Base-by-base conservation (phyloP, 2,888 invertebrate species). In the Nymphalis c-album region DNA sequence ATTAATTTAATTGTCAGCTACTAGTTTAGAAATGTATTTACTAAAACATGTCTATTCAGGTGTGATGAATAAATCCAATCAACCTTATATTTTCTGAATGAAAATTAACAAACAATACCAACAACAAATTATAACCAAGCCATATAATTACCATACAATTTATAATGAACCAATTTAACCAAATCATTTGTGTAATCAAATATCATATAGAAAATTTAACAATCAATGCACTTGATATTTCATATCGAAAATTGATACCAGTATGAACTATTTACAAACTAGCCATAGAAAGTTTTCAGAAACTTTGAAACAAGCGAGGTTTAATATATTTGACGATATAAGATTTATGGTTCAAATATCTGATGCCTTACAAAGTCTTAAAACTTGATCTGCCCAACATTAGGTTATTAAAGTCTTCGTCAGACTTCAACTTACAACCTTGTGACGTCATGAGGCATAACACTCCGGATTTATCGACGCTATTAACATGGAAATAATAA, bases 401-500 rank as follows among this genome's bases (percentile, higher is more conserved):
- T 68, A 55, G 62, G 70, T 64, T 70, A 70, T 70, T 68, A 70
- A 70, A 70, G 59, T 70, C 60, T 64, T 64, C 60, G 60, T 70
- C 60, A 60, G 20, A 53, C 57, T 57, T 57, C 60, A 53, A 46
- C 51, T 60, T 61, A 66, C 65, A 66, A 66, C 57, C 17, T 40
- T 80, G 84, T 86, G 81, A 81, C 81, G 80, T 79, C 77, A 77
- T 75, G 78, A 78, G 53, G 53, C 76, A 79, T 85, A 77, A 83
- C 78, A 75, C 79, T 77, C 77, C 59, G 75, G 79, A 90, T 90
- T 90, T 90, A 90, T 89, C 77, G 86, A 69, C 67, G 84, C 87
- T 81, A 88, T 90, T 85, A 89, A 88, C 89, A 86, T 84, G 87
- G 81, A 85, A 87, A 90, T 88, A 87, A 88, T 89, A 87, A 88